Evolutionary conservation across 2,888 invertebrate genomes (phyloP).

Genomic region (Drepana falcataria): DNA sequence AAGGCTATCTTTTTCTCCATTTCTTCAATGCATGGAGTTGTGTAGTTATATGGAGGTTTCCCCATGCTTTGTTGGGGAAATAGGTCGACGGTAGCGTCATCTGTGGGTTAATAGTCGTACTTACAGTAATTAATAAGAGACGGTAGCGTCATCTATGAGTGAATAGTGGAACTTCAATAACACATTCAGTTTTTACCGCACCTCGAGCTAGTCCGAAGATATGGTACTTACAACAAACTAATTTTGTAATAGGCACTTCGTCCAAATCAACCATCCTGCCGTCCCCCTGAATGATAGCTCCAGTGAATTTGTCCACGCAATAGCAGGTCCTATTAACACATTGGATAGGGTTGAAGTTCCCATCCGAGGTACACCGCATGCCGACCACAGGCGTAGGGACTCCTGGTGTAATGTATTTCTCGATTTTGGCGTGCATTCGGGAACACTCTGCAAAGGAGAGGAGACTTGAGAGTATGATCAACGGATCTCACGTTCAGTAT

Average conservation of each 20-base stretch:
- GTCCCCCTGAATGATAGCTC: constrained; percentile 44
- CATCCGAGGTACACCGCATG: constrained; percentile 81
- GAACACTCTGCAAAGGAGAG: constrained; percentile 74
- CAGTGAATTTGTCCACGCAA: constrained; percentile 79
- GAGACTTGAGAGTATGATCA: too few relatives aligned
- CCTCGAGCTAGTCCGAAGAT: too few relatives aligned
- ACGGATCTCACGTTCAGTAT: too few relatives aligned
- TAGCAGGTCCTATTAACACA: constrained; percentile 79
- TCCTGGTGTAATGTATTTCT: constrained; percentile 47
- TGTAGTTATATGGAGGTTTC: constrained; percentile 48
- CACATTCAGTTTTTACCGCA: too few relatives aligned
- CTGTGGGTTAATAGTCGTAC: constrained; percentile 25
- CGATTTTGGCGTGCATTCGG: constrained; percentile 69
- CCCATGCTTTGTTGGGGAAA: constrained; percentile 43
- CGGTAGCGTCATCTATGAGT: too few relatives aligned
- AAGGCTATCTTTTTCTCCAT: constrained; percentile 30
- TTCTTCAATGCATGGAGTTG: constrained; percentile 50
- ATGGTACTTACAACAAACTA: constrained; percentile 66
- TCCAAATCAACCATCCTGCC: constrained; percentile 41
- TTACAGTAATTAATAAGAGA: not conserved
- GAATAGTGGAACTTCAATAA: too few relatives aligned
- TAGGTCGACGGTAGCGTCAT: constrained; percentile 43
- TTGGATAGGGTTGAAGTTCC: constrained; percentile 83
- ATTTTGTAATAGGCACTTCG: constrained; percentile 39
- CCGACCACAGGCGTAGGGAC: constrained; percentile 54